These are phyloP conservation scores for Grallaria varia DNA, from an alignment of 2,113 vertebrate genomes.

Conservation along the genomic window DNA sequence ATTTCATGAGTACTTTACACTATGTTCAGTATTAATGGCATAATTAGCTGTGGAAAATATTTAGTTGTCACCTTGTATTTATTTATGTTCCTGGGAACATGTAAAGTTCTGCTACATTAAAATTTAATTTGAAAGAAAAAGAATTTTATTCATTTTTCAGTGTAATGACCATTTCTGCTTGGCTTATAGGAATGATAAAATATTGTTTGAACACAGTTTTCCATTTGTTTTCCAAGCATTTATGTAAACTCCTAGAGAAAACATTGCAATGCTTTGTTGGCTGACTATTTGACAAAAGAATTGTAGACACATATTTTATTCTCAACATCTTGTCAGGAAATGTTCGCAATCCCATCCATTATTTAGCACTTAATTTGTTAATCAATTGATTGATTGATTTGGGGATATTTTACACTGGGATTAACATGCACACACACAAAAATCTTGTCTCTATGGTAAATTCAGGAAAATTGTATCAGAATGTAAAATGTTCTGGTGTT, in stretches of 20 bases:
- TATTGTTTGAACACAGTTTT: conserved; percentile 68
- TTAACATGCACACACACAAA: conserved; percentile 38
- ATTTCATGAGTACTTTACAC: conserved; percentile 60
- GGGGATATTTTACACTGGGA: conserved; percentile 54
- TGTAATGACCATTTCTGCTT: conserved; percentile 71
- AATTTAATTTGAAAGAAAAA: conserved; percentile 78
- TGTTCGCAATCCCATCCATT: conserved; percentile 62
- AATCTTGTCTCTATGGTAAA: conserved; percentile 49
- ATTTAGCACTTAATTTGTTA: conserved; percentile 78
- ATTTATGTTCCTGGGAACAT: conserved; percentile 76
- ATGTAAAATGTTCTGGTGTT: conserved; percentile 61
- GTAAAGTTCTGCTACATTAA: conserved; percentile 81
- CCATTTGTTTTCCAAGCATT: conserved; percentile 71
- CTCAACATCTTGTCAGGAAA: conserved; percentile 58
- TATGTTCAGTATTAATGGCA: conserved; percentile 66
- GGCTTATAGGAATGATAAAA: conserved; percentile 76
- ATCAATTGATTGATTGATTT: conserved; percentile 75
- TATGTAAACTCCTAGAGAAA: conserved; percentile 71
- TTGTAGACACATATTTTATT: conserved; percentile 74
- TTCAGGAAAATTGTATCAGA: conserved; percentile 68
- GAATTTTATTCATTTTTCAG: conserved; percentile 76
- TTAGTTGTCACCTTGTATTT: conserved; percentile 72
- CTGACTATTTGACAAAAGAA: conserved; percentile 69
- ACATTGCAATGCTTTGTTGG: conserved; percentile 67
- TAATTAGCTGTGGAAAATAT: conserved; percentile 78